Base-by-base conservation (phyloP, 2,797 vertebrate genomes). In the Lophotriccus pileatus region DNA sequence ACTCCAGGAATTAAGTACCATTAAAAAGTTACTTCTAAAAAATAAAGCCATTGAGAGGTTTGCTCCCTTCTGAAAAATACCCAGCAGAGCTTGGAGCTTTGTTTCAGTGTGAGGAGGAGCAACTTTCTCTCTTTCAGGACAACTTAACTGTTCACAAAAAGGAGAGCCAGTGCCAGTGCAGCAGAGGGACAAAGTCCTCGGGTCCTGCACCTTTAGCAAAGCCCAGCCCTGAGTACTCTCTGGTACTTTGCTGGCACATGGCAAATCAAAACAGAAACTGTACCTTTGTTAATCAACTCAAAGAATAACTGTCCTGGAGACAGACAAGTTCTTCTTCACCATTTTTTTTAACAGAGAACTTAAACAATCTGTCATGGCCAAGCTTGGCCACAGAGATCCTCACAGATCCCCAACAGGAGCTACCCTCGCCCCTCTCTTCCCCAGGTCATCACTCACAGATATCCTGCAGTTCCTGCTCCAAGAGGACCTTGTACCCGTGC, bases 61-160 rank as follows among this genome's bases (percentile, higher is more conserved):
- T 97, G 95, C 95, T 97, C 95, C 91, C 96, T 96, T 97, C 96
- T 96, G 95, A 96, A 96, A 96, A 96, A 91, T 73, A 70, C 30
- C 44, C 69, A 49, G 52, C 43, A 22, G 20, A 68, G 28, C 30
- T 76, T 28, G 5, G 76, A 81, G 84, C 76, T 79, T 68, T 58
- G 30, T 59, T 19, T 28, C 30, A 12, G 4, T 39, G 50, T 12
- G 34, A 89, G 73, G 39, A 94, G 75, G 30, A 75, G 91, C 77
- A 66, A 13, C 43, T 89, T 81, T 58, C 50, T 84, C 16, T 64
- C 28, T 70, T 55, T 21, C 2, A 50, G 25, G 27, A 41, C 75
- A 87, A 21, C 7, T 24, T 7, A 12, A 16, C 36, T 21, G 47
- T 39, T 69, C 30, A 28, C 27, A 1, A 23, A 36, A 75, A 12